Base-by-base conservation (phyloP, 2,113 vertebrate species). In the Bos javanicus region DNA sequence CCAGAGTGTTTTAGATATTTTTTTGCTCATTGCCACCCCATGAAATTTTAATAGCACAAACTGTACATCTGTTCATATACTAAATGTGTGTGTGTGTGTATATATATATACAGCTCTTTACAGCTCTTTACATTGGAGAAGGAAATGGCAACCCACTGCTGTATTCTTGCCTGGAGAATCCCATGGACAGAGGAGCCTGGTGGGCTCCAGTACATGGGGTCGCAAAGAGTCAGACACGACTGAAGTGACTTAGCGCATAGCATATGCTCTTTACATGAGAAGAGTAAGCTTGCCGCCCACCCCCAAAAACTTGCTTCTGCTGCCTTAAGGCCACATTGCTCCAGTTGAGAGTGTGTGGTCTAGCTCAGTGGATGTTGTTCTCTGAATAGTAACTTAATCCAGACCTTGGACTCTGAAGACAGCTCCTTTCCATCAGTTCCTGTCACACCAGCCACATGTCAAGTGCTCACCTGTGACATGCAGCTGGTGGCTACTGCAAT, bases 11-110 rank as follows among this genome's bases (percentile, higher is more conserved):
- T 54, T 21, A 94, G 54, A 90, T 23, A 54, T 50, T 56, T 89
- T 60, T 60, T 71, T 23, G 25, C 52, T 83, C 64, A 92, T 82
- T 28, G 17, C 23, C 12, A 76, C 0, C 10, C 19, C 82, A 50
- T 21, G 28, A 46, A 90, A 84, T 89, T 59, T 92, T 84, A 87
- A 86, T 67, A n/a, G 14, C 48, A 54, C 17, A 90, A 83, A 90
- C 52, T 67, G 25, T 39, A 12, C 25, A 64, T 74, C n/a, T 92
- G n/a, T 67, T 60, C 48, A 78, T 62, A 26, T 50, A 80, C 21
- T 84, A 83, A 87, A 54, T 60, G 46, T 36, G 2, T 62, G 6
- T 60, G 12, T 28, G 5, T 56, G 54, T 56, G 10, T 59, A 1
- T 59, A 7, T 30, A 4, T 64, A 17, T 64, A 17, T n/a, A 11